These are phyloP conservation scores for Phycodurus eques DNA, from an alignment of 2,113 vertebrate species.

Conservation along the genomic window DNA sequence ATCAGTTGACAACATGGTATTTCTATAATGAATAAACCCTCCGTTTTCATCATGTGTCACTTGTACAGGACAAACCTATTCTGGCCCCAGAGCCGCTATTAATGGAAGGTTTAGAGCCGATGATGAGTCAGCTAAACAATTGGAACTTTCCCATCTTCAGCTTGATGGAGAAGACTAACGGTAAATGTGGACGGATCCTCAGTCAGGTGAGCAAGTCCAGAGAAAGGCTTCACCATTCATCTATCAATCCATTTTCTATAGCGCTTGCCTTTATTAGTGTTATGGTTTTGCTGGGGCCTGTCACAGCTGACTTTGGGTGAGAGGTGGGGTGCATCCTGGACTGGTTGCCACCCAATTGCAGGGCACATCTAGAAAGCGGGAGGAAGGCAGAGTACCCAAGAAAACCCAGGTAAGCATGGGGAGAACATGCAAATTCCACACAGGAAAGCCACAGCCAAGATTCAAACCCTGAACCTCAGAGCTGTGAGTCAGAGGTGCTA, in stretches of 20 bases:
- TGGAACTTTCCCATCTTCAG: slow-evolving; percentile 99
- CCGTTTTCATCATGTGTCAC: slow-evolving; percentile 23
- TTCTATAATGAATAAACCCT: not conserved
- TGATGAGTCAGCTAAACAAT: slow-evolving; percentile 90
- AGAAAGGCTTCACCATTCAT: not conserved
- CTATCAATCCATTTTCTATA: not conserved
- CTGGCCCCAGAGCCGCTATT: slow-evolving; percentile 90
- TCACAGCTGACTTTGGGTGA: not conserved
- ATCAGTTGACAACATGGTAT: not conserved
- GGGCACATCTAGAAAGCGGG: not conserved
- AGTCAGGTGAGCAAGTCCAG: slow-evolving; percentile 84
- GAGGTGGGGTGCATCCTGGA: not conserved
- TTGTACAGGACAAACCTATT: slow-evolving; percentile 81
- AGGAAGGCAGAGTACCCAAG: not conserved
- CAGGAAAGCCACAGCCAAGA: not conserved
- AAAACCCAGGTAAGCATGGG: not conserved
- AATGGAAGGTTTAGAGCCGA: slow-evolving; percentile 87
- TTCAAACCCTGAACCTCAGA: not conserved
- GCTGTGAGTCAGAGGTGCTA: not conserved
- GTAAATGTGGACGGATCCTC: slow-evolving; percentile 89
- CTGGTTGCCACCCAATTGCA: not conserved
- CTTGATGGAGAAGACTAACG: slow-evolving; percentile 90
- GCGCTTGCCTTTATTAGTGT: not conserved
- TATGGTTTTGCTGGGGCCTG: not conserved
- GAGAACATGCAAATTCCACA: not conserved